These are phyloP conservation scores for Bombus pascuorum DNA, from an alignment of 1,140 invertebrate genomes.

Conservation along the genomic window DNA sequence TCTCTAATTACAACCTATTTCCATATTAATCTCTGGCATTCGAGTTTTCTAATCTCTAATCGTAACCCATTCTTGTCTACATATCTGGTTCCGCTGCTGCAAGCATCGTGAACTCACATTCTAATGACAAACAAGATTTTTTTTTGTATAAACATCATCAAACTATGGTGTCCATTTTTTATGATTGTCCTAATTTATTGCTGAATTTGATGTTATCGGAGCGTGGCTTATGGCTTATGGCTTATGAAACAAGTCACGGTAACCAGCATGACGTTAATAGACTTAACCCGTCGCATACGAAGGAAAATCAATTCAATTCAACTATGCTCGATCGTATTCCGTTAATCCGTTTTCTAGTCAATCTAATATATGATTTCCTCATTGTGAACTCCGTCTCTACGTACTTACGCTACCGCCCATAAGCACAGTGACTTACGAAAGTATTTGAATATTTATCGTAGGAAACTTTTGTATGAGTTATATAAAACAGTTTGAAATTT, in stretches of 20 bases:
- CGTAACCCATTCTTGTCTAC: constrained; percentile 9
- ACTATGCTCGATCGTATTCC: not conserved
- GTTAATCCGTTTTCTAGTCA: not conserved
- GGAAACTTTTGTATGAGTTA: not conserved
- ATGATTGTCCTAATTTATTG: constrained; percentile 38
- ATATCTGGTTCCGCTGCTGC: constrained; percentile 18
- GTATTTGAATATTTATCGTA: not conserved
- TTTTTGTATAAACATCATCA: not conserved
- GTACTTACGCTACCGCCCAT: not conserved
- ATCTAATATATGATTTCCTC: constrained; percentile 28
- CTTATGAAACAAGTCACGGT: constrained; percentile 30
- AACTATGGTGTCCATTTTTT: constrained; percentile 42
- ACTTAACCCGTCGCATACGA: constrained; percentile 26
- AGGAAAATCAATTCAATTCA: constrained; percentile 34
- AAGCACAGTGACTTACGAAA: not conserved
- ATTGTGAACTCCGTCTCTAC: not conserved
- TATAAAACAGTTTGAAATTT: not conserved
- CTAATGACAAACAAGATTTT: not conserved
- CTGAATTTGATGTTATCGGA: constrained; percentile 39
- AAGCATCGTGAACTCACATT: constrained; percentile 13
- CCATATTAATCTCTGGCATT: constrained; percentile 36
- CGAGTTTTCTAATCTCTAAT: constrained; percentile 41
- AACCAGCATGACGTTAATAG: constrained; percentile 17
- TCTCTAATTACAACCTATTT: constrained; percentile 10
- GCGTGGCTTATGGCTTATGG: constrained; percentile 42